A percentile compares a stretch with the other conserved stretches of the same genome.
Conservation (phyloP, 1,140 invertebrate genomes). For the Atopsyche davidsoni region DNA sequence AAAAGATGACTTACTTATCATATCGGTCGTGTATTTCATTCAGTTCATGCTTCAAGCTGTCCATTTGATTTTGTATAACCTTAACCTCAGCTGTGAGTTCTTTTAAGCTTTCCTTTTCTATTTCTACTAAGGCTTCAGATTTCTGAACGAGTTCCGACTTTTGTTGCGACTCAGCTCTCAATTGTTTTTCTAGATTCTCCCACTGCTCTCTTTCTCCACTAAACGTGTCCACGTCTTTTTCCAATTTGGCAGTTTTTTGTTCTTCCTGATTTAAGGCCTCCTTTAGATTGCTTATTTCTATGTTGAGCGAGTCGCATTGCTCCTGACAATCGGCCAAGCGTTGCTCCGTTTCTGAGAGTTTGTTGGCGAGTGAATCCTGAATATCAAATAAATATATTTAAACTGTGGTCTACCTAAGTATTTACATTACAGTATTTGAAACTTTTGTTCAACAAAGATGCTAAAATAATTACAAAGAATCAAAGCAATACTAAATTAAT, state of each 20-base stretch:
- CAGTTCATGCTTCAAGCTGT: constrained; percentile 23
- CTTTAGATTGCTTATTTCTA: constrained; percentile 16
- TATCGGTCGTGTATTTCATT: constrained; percentile 29
- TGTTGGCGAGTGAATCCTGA: constrained; percentile 21
- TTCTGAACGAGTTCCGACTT: constrained; percentile 1
- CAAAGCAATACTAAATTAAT: too few species aligned
- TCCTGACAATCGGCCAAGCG: constrained; percentile 13
- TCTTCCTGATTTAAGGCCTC: constrained; percentile 5
- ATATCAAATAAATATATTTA: too few species aligned
- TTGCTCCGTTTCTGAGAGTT: constrained; percentile 20
- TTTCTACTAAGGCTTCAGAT: constrained; percentile 1
- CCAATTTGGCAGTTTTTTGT: constrained; percentile 1
- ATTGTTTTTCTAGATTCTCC: constrained; percentile 4
- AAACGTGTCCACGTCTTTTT: constrained; percentile 14
- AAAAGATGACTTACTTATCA: constrained; percentile 33
- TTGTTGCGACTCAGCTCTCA: constrained; percentile 9
- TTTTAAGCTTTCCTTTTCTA: constrained; percentile 6
- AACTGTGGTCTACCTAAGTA: too few species aligned
- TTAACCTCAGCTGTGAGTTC: constrained; percentile 16
- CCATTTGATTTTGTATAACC: constrained; percentile 19
- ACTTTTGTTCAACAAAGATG: too few species aligned
- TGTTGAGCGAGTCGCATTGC: constrained; percentile 6
- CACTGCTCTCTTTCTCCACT: constrained; percentile 12
- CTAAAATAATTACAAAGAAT: too few species aligned
- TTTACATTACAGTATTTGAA: too few species aligned